Evolutionary conservation across 1,140 invertebrate genomes (phyloP), one percentile per base, ranked within the genome.

Genomic region (Ctenoplectra terminalis): DNA sequence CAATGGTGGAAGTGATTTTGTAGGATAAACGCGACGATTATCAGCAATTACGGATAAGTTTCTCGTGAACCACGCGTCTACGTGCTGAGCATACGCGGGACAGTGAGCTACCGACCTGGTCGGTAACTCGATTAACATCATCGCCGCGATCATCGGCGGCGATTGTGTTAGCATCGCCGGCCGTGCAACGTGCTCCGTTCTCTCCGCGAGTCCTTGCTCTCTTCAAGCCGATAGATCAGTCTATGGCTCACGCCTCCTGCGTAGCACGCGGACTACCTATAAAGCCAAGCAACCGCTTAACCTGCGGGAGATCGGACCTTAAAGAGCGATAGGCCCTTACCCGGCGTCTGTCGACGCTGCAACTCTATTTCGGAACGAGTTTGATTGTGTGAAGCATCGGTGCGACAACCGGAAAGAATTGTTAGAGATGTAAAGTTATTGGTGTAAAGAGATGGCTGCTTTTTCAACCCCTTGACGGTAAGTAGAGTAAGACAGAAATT

Each of bases 221-320:
- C 54, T 85, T 83, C 29, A 60, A 84, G 52, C 46, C 63, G 69
- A 84, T 85, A 85, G 69, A 85, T 83, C 81, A 64, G 34, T 71
- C 50, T 52, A 43, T 37, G 56, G 72, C 23, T 82, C 69, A 67
- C 29, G 63, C 58, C 69, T 83, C 48, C 23, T 80, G 81, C 74
- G 56, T 85, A 78, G 73, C 61, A 81, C 64, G 56, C 80, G n/a
- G 46, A 63, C 67, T 84, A 82, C 66, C 58, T 67, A 48, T 46
- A 52, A 77, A 71, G 34, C 74, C 60, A 78, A 54, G 54, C 83
- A 37, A 83, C 43, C 67, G 73, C 31, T 85, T 78, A 79, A 78
- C 56, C 72, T 64, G 67, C 72, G 46, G 72, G 67, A 84, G 58
- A 72, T 84, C 72, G 46, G 60, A 20, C 56, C 69, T 85, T 85